Percentiles rank a stretch among this genome's conserved stretches.
Conservation (phyloP, 2,113 vertebrate genomes). For the Nothobranchius furzeri region DNA sequence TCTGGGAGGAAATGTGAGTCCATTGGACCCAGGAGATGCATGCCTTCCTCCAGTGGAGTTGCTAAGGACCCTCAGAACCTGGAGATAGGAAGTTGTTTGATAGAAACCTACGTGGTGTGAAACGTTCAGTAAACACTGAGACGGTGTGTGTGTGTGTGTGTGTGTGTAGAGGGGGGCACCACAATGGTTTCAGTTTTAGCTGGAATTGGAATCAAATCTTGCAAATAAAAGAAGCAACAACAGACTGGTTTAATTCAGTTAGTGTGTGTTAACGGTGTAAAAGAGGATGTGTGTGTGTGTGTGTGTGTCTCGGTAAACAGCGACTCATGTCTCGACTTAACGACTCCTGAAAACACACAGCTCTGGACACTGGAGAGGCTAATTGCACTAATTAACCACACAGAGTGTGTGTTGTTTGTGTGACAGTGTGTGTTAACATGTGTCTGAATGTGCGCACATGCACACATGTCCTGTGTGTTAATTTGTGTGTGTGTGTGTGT, state of each 20-base stretch:
- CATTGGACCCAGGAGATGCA: slow-evolving; percentile 79
- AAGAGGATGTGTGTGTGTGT: neutral
- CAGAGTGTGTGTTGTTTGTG: slow-evolving; percentile 43
- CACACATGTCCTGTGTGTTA: slow-evolving; percentile 50
- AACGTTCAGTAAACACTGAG: neutral
- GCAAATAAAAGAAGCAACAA: neutral
- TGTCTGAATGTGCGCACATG: slow-evolving; percentile 43
- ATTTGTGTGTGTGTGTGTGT: slow-evolving; percentile 3
- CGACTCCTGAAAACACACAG: slow-evolving; percentile 65
- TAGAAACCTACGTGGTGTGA: neutral
- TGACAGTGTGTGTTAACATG: slow-evolving; percentile 51
- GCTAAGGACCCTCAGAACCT: slow-evolving; percentile 84
- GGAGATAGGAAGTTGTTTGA: neutral
- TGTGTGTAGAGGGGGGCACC: too few species aligned
- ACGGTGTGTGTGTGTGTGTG: neutral
- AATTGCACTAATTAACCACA: slow-evolving; percentile 83
- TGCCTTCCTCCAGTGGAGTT: slow-evolving; percentile 89
- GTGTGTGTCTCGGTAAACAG: slow-evolving; percentile 25
- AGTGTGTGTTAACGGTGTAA: too few species aligned
- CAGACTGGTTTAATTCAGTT: neutral
- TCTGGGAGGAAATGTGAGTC: slow-evolving; percentile 81
- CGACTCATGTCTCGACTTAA: slow-evolving; percentile 54
- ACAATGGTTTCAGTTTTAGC: too few species aligned
- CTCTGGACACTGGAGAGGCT: slow-evolving; percentile 79
- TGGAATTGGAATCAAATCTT: too few species aligned